These are phyloP conservation scores for Montipora capricornis DNA, from an alignment of 64 coral and sea anemone genomes.

Conservation along the genomic window DNA sequence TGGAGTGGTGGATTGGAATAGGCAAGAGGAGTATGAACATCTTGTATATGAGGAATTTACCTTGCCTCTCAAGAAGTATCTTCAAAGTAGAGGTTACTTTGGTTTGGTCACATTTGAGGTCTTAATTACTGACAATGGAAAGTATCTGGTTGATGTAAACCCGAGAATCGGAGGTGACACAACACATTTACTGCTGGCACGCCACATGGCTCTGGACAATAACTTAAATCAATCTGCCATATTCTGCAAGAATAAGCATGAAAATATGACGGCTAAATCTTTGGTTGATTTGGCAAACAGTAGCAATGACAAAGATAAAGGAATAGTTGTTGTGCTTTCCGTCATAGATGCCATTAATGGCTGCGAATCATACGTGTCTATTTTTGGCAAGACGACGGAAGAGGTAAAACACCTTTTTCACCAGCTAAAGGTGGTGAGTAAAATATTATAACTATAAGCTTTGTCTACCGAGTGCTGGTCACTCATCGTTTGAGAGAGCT, in stretches of 20 bases:
- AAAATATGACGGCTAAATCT: background rate
- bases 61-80: slow-evolving; percentile 36
- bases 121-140: slow-evolving; percentile 34
- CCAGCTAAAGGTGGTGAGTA: background rate
- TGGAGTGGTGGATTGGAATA: slow-evolving; percentile 41
- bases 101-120: slow-evolving; percentile 53
- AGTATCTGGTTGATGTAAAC: slow-evolving; percentile 56
- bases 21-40: slow-evolving; percentile 20
- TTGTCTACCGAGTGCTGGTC: too few species aligned
- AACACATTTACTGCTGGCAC: slow-evolving; percentile 22
- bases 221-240: slow-evolving; percentile 26
- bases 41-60: slow-evolving; percentile 54
- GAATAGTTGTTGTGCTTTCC: slow-evolving; percentile 8
- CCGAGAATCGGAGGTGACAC: slow-evolving; percentile 59
- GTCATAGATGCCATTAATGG: background rate
- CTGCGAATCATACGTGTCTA: slow-evolving; percentile 23
- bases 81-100: slow-evolving; percentile 57
- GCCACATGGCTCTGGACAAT: slow-evolving; percentile 37
- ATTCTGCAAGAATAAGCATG: background rate
- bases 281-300: slow-evolving; percentile 38
- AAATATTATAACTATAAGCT: background rate
- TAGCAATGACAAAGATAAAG: background rate
- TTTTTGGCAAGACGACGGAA: slow-evolving; percentile 49
- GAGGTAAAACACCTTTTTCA: slow-evolving; percentile 43
- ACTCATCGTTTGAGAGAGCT: too few species aligned